A percentile compares a stretch with the other conserved stretches of the same genome.
phyloP scores from a whole-genome alignment of 2,888 invertebrate genomes.

The Antheraea assamensis region DNA sequence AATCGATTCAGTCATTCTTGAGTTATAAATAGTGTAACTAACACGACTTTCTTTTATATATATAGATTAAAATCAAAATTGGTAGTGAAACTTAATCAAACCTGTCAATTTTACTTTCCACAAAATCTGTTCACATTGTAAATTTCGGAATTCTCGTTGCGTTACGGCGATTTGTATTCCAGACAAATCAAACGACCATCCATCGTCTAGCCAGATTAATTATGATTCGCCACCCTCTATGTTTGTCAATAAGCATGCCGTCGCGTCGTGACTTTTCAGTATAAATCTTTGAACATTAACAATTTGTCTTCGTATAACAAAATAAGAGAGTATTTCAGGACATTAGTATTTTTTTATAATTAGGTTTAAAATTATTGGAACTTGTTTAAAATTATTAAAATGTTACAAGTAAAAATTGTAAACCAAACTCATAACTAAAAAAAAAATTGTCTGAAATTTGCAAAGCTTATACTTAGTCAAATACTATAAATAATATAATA shows the following conservation, averaged over 20 bases:
- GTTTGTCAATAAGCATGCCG: constrained; percentile 75
- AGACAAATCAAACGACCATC: constrained; percentile 48
- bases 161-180: constrained; percentile 71
- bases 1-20: too few relatives aligned
- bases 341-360: neutral
- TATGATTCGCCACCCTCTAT: constrained; percentile 70
- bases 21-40: too few relatives aligned
- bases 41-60: too few relatives aligned
- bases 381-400: neutral
- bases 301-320: constrained; percentile 27
- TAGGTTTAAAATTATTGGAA: neutral
- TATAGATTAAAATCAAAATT: too few relatives aligned
- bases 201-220: constrained; percentile 79
- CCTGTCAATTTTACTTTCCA: neutral
- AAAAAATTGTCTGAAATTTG: neutral
- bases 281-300: constrained; percentile 55
- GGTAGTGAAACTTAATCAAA: neutral
- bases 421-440: neutral
- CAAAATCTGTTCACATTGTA: neutral
- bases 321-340: constrained; percentile 6
- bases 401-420: neutral
- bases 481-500: too few relatives aligned
- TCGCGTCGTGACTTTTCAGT: constrained; percentile 62
- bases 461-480: too few relatives aligned
- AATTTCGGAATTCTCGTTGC: neutral